Evolutionary conservation across 2,797 vertebrate genomes (phyloP), one percentile per base, ranked within the genome.

Genomic region (Okamejei kenojei): DNA sequence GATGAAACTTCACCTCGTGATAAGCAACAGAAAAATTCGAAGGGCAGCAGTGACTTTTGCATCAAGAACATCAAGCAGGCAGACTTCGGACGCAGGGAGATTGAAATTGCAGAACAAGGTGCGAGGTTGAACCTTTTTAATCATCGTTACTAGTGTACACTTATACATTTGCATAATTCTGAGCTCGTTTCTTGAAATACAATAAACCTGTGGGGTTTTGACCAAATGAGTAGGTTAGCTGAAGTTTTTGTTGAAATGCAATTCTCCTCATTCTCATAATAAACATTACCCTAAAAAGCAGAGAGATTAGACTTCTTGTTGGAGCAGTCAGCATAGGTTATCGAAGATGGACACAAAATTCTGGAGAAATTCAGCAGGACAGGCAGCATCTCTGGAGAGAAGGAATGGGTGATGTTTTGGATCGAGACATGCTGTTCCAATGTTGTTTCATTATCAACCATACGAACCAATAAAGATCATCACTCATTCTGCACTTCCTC

Each of bases 31-130:
- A 99, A 99, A 95, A 99, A 98, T 96, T 98, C 98, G 84, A 99
- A 99, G 94, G 98, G 98, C 94, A 98, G 97, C 94, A 96, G 97
- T 0, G 99, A 99, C 93, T 99, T 99, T 96, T 99, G 99, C 93
- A 99, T 99, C 95, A 99, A 99, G 94, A 99, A 99, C 96, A 99
- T 99, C 95, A 99, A 99, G 90, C 98, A 99, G 96, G 97, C 98
- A 0, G 98, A 99, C 93, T 99, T 99, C 0, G 99, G 98, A 74
- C 98, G 99, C 94, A 96, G 99, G 93, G 99, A 99, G 96, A 99
- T 99, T 26, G 99, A 99, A 95, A 99, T 99, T 5, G 99, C 99
- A 0, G 99, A 99, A 94, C 98, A 99, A 97, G 98, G 98, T 98
- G 95, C 86, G 35, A 76, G 38, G 29, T 76, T 0, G 26, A 65